Evolutionary conservation across 2,888 invertebrate genomes (phyloP), one percentile per base, ranked within the genome.

Genomic region (Pantelozetes paolii): DNA sequence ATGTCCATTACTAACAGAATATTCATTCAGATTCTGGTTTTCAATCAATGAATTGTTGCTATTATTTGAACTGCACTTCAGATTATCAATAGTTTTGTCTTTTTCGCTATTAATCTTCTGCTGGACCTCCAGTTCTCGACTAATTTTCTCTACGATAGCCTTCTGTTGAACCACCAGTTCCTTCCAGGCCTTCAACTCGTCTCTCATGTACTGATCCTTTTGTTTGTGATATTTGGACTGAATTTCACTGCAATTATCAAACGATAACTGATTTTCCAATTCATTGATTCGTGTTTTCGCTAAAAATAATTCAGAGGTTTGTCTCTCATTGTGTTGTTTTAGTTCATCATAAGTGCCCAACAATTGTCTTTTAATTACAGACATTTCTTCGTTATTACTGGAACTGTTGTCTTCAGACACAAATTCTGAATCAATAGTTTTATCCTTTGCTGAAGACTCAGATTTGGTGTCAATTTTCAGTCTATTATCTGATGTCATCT

Each of bases 111-210:
- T 54, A 20, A 23, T 8, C 3, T 20, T 23, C 23, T 54, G 54
- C 11, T 54, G 54, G n/a, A 54, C 9, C 11, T 54, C 54, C 9
- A 54, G 54, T 23, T 54, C 54, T 18, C 20, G 9, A n/a, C 54
- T 54, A 20, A 54, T 54, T 20, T 54, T 54, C 11, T 54, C 54
- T 23, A 54, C 23, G 11, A 54, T 20, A 5, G 23, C 54, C 20
- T 23, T 20, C 11, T 54, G 54, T n/a, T 54, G 54, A 20, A 20
- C 54, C 9, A 54, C 54, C 54, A 54, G 13, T 54, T 54, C 54
- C 54, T 23, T 54, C 54, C 54, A 54, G 54, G 54, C 54, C 11
- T 23, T 54, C 54, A 54, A 23, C 54, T 54, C 54, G 23, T 54
- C 54, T 9, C 26, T 54, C 54, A 54, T n/a, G 26, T 54, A 54